These are phyloP conservation scores for Pangasius sanitwongsei DNA, from an alignment of 2,797 vertebrate genomes.

Conservation along the genomic window DNA sequence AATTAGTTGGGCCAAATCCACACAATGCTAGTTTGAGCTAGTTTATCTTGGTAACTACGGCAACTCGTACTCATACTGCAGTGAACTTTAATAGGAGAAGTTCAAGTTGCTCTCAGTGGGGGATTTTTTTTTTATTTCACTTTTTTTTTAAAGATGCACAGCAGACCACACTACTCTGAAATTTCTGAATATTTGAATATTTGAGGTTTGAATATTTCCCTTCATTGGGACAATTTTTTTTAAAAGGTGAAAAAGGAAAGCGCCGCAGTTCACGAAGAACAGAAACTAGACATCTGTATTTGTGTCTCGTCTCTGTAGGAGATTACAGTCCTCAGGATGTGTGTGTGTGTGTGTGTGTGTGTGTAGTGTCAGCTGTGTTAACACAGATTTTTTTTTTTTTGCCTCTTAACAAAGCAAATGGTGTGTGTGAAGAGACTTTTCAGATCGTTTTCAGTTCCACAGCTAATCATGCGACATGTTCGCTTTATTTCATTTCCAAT, in stretches of 20 bases:
- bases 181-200: too few relatives aligned
- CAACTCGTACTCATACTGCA: neutral
- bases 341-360: constrained; percentile 14
- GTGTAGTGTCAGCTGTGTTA: neutral
- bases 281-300: constrained; percentile 48
- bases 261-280: neutral
- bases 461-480: neutral
- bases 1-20: neutral
- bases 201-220: too few relatives aligned
- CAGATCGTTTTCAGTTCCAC: neutral
- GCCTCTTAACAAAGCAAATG: constrained; percentile 8
- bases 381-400: neutral
- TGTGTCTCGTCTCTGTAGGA: constrained; percentile 37
- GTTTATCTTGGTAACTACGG: neutral
- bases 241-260: neutral
- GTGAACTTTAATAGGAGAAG: neutral
- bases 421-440: neutral
- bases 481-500: neutral
- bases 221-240: neutral
- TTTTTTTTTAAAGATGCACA: neutral
- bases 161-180: neutral
- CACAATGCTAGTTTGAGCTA: neutral
- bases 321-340: constrained; percentile 6
- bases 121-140: neutral
- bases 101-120: neutral